Evolutionary conservation across 2,888 invertebrate species (phyloP).

Genomic region (Sericinus montela): DNA sequence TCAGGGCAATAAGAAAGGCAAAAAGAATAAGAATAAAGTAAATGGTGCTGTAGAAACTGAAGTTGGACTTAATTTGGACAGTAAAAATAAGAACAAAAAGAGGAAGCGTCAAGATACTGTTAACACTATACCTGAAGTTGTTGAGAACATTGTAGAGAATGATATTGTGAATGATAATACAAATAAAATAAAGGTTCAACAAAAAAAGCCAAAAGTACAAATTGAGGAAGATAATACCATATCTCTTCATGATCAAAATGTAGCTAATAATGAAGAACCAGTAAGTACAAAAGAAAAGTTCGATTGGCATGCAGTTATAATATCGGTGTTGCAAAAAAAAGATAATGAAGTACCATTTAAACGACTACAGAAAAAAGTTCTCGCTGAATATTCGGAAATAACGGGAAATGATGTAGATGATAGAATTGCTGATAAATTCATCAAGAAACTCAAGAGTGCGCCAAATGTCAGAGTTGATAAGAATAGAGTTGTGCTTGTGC

Average conservation of each 20-base stretch:
- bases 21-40: constrained; percentile 61
- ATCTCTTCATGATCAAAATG: constrained; percentile 69
- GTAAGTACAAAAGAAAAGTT: constrained; percentile 53
- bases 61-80: constrained; percentile 31
- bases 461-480: constrained; percentile 81
- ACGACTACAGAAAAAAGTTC: constrained; percentile 87
- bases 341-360: constrained; percentile 84
- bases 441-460: constrained; percentile 84
- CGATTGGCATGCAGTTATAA: constrained; percentile 71
- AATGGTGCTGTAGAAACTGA: constrained; percentile 38
- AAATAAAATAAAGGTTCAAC: constrained; percentile 40
- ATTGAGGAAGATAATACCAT: constrained; percentile 50
- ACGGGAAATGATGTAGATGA: constrained; percentile 76
- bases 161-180: constrained; percentile 33
- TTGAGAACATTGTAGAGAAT: constrained; percentile 35
- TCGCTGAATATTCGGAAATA: constrained; percentile 80
- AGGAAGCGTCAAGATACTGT: constrained; percentile 65
- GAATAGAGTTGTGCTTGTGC: constrained; percentile 75
- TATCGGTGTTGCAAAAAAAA: constrained; percentile 69
- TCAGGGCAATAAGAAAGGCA: constrained; percentile 52
- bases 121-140: constrained; percentile 37
- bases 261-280: constrained; percentile 59
- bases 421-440: constrained; percentile 84
- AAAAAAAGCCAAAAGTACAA: constrained; percentile 59
- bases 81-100: constrained; percentile 59